These are phyloP conservation scores for Kradibia gibbosae DNA, from an alignment of 1,140 invertebrate species.

Conservation along the genomic window DNA sequence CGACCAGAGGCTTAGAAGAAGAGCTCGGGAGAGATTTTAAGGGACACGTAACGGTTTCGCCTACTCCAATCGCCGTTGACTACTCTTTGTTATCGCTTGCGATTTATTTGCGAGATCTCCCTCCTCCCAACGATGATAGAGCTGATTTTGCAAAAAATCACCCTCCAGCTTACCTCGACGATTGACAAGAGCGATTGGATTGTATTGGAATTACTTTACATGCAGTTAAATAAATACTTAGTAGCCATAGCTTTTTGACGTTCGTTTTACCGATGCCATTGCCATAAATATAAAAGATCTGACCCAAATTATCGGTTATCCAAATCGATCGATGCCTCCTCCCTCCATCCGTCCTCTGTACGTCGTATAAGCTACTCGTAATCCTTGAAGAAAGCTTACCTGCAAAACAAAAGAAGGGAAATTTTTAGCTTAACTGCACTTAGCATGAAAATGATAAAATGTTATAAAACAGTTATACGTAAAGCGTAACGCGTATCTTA, in stretches of 20 bases:
- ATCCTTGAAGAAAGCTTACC: constrained; percentile 38
- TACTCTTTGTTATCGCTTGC: neutral
- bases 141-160: neutral
- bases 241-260: neutral
- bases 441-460: too few relatives aligned
- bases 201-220: neutral
- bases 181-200: neutral
- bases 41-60: neutral
- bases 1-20: too few relatives aligned
- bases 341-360: neutral
- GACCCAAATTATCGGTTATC: constrained; percentile 8
- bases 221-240: neutral
- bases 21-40: too few relatives aligned
- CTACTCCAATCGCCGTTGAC: neutral
- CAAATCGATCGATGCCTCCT: constrained; percentile 12
- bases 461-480: too few relatives aligned
- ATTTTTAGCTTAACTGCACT: neutral
- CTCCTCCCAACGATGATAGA: neutral
- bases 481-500: too few relatives aligned
- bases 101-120: neutral
- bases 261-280: neutral
- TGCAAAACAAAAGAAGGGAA: constrained; percentile 26
- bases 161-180: neutral
- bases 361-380: neutral
- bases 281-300: constrained; percentile 21